phyloP scores from a whole-genome alignment of 2,113 vertebrate genomes.

The Uropsilus gracilis region DNA sequence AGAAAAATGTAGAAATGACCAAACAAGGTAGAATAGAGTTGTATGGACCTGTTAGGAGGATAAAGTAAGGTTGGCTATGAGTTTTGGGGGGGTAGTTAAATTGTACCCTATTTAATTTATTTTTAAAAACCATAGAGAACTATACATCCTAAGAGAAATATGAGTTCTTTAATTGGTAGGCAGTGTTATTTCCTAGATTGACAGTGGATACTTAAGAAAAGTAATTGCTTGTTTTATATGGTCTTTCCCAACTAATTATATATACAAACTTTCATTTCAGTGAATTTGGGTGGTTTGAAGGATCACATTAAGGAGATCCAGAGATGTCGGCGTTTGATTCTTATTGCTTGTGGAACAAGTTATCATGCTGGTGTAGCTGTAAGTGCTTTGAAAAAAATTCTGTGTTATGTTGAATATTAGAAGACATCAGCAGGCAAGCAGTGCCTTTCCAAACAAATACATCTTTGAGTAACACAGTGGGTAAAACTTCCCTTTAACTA shows the following conservation, averaged over 20 bases:
- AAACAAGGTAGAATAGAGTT: not conserved
- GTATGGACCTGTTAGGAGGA: not conserved
- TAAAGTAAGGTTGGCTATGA: not conserved
- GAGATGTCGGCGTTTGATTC: slow-evolving; percentile 95
- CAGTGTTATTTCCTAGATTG: not conserved
- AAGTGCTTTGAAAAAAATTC: slow-evolving; percentile 79
- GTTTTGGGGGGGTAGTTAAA: not conserved
- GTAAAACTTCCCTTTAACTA: not conserved
- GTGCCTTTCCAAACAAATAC: not conserved
- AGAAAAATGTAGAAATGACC: slow-evolving; percentile 19
- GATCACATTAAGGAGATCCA: slow-evolving; percentile 99
- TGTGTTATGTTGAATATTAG: not conserved
- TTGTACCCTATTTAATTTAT: not conserved
- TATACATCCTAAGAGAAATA: not conserved
- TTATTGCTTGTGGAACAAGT: slow-evolving; percentile 98
- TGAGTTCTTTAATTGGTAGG: not conserved
- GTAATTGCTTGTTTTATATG: slow-evolving; percentile 8
- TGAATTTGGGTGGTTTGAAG: slow-evolving; percentile 96
- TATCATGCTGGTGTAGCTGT: slow-evolving; percentile 97
- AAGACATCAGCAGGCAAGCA: not conserved
- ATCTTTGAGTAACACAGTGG: not conserved
- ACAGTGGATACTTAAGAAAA: not conserved
- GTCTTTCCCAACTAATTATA: slow-evolving; percentile 54
- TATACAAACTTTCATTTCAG: slow-evolving; percentile 81
- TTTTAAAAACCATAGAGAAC: not conserved